Base-by-base conservation (phyloP, 2,888 invertebrate species). In the Drosophila rubida region DNA sequence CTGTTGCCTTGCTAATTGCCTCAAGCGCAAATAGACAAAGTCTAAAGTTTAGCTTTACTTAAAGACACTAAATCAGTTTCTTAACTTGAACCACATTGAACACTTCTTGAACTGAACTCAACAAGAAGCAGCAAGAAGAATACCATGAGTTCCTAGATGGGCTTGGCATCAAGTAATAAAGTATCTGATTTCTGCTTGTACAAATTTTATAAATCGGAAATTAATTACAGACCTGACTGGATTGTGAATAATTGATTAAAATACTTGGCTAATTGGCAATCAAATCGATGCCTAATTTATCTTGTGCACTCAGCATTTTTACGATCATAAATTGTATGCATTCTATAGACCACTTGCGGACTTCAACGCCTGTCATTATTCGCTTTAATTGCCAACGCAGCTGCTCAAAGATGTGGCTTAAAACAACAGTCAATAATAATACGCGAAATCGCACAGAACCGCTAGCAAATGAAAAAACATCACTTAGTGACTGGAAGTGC, bases 151-250 rank as follows among this genome's bases (percentile, higher is more conserved):
- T 45, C 4, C 14, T 1, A 0, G 4, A 41, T 68, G 75, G 74
- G 71, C 61, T 71, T 67, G 71, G 74, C 62, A 25, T n/a, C n/a
- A 35, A 46, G 45, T 25, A 30, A 49, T 22, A 30, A n/a, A n/a
- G n/a, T 54, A 4, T 54, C 11, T 32, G 32, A 16, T 32, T 41
- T 27, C 19, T 41, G 39, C 19, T 2, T 19, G 19, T 19, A 19
- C 3, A 19, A 19, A 19, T 2, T 2, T 19, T 1, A 19, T 2
- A 1, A 55, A 48, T 37, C 9, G 6, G 42, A 42, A 25, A 69
- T 50, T 71, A 71, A 68, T 78, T 75, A 57, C 65, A 66, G 22
- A 63, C 44, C 62, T 72, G 69, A 49, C 73, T n/a, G n/a, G n/a
- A 73, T 64, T 83, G 80, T 79, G 69, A 72, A 75, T 7, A 49